Percentiles rank a stretch among this genome's conserved stretches.
Evolutionary conservation across 1,140 invertebrate genomes (phyloP).

Genomic region (Drosophila jambulina): DNA sequence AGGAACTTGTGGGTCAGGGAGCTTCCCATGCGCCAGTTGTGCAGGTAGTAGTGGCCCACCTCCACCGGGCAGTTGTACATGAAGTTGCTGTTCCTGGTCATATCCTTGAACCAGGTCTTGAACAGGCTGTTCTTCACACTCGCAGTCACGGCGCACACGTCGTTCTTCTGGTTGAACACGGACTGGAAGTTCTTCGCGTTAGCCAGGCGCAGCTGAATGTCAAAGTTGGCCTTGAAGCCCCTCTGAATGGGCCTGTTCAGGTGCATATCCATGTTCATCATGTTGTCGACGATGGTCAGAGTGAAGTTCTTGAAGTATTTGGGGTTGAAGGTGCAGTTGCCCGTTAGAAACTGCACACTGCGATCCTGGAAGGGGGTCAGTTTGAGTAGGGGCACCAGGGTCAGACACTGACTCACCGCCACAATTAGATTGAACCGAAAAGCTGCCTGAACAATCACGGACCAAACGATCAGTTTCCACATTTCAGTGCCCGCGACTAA

Average conservation of each 20-base stretch:
- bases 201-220: constrained; percentile 64
- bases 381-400: not conserved
- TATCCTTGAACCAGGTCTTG: constrained; percentile 71
- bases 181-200: constrained; percentile 72
- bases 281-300: constrained; percentile 30
- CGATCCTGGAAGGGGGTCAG: constrained; percentile 48
- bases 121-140: constrained; percentile 59
- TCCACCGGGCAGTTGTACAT: constrained; percentile 66
- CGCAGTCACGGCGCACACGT: constrained; percentile 60
- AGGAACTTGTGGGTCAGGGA: constrained; percentile 61
- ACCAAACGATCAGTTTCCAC: constrained; percentile 28
- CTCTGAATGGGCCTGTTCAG: constrained; percentile 42
- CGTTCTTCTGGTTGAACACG: constrained; percentile 53
- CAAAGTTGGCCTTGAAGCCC: constrained; percentile 61
- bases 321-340: constrained; percentile 41
- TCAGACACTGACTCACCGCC: constrained; percentile 9
- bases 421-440: not conserved
- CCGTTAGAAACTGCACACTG: constrained; percentile 36
- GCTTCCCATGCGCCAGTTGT: constrained; percentile 57
- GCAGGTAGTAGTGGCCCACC: constrained; percentile 59
- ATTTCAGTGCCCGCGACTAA: constrained; percentile 28
- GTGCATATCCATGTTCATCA: constrained; percentile 61
- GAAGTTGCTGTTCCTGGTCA: constrained; percentile 57
- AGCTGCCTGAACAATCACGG: not conserved
- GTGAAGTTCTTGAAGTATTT: constrained; percentile 68